Percentiles rank a stretch among this genome's conserved stretches.
Evolutionary conservation across 2,888 invertebrate species (phyloP).

Genomic region (Enoplolaimus lenunculus): DNA sequence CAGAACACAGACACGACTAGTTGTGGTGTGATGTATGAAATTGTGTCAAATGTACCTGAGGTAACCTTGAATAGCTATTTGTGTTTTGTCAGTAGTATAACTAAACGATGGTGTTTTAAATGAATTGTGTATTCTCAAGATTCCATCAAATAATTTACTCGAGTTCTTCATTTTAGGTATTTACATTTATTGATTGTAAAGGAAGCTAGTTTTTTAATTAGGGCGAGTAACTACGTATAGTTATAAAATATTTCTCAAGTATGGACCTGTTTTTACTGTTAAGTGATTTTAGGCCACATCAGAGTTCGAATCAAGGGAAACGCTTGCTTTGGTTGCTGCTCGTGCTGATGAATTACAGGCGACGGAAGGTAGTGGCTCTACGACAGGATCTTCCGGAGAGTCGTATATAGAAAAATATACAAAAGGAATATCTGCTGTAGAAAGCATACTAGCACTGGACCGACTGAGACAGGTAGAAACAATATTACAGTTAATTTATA

Average conservation of each 20-base stretch:
- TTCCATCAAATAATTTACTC: too few relatives aligned
- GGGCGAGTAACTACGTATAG: too few relatives aligned
- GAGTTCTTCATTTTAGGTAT: too few relatives aligned
- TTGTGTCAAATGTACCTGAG: slow-evolving; percentile 97
- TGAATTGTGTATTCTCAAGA: too few relatives aligned
- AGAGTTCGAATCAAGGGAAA: slow-evolving; percentile 88
- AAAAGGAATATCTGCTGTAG: slow-evolving; percentile 87
- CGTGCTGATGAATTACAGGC: slow-evolving; percentile 60
- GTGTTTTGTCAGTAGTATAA: background rate
- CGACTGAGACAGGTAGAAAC: slow-evolving; percentile 73
- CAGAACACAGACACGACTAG: slow-evolving; percentile 23
- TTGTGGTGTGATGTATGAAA: slow-evolving; percentile 75
- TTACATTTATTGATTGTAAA: too few relatives aligned
- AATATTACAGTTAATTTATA: too few relatives aligned
- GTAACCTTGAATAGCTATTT: too few relatives aligned
- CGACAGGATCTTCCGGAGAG: slow-evolving; percentile 52
- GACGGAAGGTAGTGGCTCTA: slow-evolving; percentile 24
- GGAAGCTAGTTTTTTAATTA: too few relatives aligned
- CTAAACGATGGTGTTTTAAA: too few relatives aligned
- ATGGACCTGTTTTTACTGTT: too few relatives aligned
- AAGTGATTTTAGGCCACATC: slow-evolving; percentile 70
- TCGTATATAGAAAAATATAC: slow-evolving; percentile 98
- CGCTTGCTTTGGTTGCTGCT: slow-evolving; percentile 87
- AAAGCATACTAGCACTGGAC: slow-evolving; percentile 85
- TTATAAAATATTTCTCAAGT: too few relatives aligned